A percentile compares a stretch with the other conserved stretches of the same genome.
Evolutionary conservation across 1,140 invertebrate species (phyloP).

Genomic region (Leptinotarsa undecemlineata): DNA sequence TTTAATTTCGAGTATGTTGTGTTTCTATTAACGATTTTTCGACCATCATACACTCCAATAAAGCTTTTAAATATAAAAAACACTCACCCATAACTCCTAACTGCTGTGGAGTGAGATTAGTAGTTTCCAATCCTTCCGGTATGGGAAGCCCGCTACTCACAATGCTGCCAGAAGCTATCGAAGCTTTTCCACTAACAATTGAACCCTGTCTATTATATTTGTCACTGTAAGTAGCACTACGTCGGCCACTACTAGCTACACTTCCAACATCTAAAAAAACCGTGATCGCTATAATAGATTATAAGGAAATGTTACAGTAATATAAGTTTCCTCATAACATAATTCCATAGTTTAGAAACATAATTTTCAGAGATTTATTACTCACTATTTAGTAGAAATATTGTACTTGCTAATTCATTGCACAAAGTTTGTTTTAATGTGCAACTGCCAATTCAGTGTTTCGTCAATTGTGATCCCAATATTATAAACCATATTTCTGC

Average conservation of each 20-base stretch:
- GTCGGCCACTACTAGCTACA: constrained; percentile 50
- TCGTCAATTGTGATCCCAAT: too few relatives aligned
- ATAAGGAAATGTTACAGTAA: too few relatives aligned
- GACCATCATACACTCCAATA: background rate
- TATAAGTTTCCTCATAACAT: too few relatives aligned
- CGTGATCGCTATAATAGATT: too few relatives aligned
- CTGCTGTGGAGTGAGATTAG: constrained; percentile 67
- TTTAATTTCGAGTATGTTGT: background rate
- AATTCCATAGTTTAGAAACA: too few relatives aligned
- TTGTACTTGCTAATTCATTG: too few relatives aligned
- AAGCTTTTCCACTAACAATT: constrained; percentile 55
- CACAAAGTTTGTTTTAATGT: too few relatives aligned
- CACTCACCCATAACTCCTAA: constrained; percentile 69
- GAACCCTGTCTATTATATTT: constrained; percentile 47
- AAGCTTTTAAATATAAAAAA: constrained; percentile 16
- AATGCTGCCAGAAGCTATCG: constrained; percentile 64
- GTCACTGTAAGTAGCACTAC: constrained; percentile 49
- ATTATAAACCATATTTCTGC: too few relatives aligned
- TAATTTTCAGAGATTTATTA: too few relatives aligned
- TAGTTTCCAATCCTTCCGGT: constrained; percentile 47
- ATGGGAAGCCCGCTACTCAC: constrained; percentile 45
- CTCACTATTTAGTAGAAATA: too few relatives aligned
- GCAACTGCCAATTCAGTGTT: too few relatives aligned
- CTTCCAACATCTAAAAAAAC: constrained; percentile 50
- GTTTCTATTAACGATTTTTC: background rate